These are phyloP conservation scores for Seriola quinqueradiata DNA, from an alignment of 2,113 vertebrate genomes.

Conservation along the genomic window DNA sequence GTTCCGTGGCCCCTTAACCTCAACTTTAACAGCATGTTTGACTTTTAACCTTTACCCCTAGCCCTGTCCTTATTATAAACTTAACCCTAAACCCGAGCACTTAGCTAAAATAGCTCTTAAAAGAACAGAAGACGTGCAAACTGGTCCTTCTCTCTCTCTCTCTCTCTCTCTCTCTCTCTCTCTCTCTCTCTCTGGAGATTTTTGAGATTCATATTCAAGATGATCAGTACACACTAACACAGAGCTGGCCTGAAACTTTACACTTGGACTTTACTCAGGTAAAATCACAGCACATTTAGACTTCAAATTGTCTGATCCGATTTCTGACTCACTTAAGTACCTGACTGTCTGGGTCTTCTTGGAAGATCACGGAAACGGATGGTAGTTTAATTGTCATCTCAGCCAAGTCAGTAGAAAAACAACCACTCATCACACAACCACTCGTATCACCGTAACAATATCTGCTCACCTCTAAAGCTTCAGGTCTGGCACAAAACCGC, in stretches of 20 bases:
- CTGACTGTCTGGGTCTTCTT: not conserved
- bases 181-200: not conserved
- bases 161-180: not conserved
- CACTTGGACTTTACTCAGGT: no score
- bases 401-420: not conserved
- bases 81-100: conserved; percentile 22
- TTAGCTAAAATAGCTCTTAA: conserved; percentile 28
- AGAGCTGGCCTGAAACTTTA: not conserved
- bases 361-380: not conserved
- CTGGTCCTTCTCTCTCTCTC: no score
- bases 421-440: no score
- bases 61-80: conserved; percentile 53
- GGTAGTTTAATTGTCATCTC: no score
- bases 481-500: no score
- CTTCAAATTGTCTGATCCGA: no score
- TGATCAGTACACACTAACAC: not conserved
- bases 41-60: conserved; percentile 46
- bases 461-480: no score
- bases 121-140: conserved; percentile 2
- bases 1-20: conserved; percentile 13
- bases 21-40: conserved; percentile 37
- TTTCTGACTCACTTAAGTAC: not conserved
- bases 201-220: conserved; percentile 2
- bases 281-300: no score
- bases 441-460: no score